Evolutionary conservation across 1,140 invertebrate species (phyloP).

Genomic region (Pemphigus obesinymphae): DNA sequence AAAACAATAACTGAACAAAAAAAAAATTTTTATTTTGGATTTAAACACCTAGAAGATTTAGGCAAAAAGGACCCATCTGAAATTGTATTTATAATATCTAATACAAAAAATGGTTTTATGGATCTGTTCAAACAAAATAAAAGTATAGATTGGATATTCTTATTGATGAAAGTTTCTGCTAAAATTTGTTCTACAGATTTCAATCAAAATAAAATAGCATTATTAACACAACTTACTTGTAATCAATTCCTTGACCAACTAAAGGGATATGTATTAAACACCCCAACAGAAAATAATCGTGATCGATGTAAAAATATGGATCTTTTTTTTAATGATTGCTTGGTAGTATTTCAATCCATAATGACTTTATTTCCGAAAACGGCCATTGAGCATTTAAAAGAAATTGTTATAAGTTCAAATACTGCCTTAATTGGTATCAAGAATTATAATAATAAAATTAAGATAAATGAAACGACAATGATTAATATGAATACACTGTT

Average conservation of each 20-base stretch:
- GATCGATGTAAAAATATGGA: slow-evolving; percentile 24
- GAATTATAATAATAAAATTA: slow-evolving; percentile 13
- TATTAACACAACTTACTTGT: slow-evolving; percentile 23
- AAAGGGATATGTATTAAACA: slow-evolving; percentile 3
- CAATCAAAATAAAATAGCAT: background rate
- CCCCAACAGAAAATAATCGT: slow-evolving; percentile 17
- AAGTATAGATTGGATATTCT: slow-evolving; percentile 40
- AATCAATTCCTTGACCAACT: slow-evolving; percentile 24
- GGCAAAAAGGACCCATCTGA: slow-evolving; percentile 21
- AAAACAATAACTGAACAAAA: background rate
- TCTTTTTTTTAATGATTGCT: slow-evolving; percentile 19
- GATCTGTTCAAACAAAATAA: slow-evolving; percentile 12
- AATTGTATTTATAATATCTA: slow-evolving; percentile 33
- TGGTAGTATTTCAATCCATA: slow-evolving; percentile 27
- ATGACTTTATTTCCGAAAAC: slow-evolving; percentile 38
- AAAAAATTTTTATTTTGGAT: slow-evolving; percentile 15
- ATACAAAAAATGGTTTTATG: slow-evolving; percentile 4
- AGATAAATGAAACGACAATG: slow-evolving; percentile 25
- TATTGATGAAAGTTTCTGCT: slow-evolving; percentile 32
- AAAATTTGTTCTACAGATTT: slow-evolving; percentile 36
- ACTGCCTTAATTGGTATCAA: slow-evolving; percentile 26
- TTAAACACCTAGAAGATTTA: slow-evolving; percentile 32
- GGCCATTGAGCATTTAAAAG: slow-evolving; percentile 17
- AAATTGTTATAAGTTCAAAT: slow-evolving; percentile 27
- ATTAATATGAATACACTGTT: slow-evolving; percentile 2